A percentile compares a stretch with the other conserved stretches of the same genome.
These are phyloP conservation scores for Samia ricini DNA, from an alignment of 1,140 invertebrate species.

Conservation along the genomic window DNA sequence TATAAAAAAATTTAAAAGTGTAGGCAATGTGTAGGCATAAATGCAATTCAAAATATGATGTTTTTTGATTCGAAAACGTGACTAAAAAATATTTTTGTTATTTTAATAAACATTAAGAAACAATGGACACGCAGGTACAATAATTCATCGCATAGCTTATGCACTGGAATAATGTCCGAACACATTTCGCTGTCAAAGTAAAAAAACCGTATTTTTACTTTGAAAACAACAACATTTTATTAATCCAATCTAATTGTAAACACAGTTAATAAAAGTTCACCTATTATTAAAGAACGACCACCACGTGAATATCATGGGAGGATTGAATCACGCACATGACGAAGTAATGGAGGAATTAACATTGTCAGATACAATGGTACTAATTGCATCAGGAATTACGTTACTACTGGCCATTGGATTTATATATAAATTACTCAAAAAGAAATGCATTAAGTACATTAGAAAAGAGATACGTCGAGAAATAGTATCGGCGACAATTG, in stretches of 20 bases:
- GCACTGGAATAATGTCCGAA: background rate
- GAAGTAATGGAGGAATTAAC: slow-evolving; percentile 47
- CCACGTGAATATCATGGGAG: background rate
- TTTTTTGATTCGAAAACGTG: no score
- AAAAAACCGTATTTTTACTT: background rate
- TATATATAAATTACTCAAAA: slow-evolving; percentile 33
- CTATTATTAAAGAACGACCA: background rate
- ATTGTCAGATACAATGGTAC: slow-evolving; percentile 33
- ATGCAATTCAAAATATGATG: background rate
- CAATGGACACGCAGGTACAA: background rate
- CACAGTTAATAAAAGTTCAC: background rate
- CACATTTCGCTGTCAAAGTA: background rate
- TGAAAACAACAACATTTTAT: background rate
- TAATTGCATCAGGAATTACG: slow-evolving; percentile 30
- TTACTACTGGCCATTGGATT: slow-evolving; percentile 28
- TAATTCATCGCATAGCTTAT: background rate
- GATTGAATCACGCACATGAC: slow-evolving; percentile 36
- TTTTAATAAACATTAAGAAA: background rate
- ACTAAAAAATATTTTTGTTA: no score
- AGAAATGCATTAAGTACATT: slow-evolving; percentile 33
- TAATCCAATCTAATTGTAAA: background rate
- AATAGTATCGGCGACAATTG: slow-evolving; percentile 10
- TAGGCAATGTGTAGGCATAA: no score
- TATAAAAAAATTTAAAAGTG: no score
- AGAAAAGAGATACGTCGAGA: slow-evolving; percentile 31